These are phyloP conservation scores for Ciconia boyciana DNA, from an alignment of 2,113 vertebrate genomes.

Conservation along the genomic window DNA sequence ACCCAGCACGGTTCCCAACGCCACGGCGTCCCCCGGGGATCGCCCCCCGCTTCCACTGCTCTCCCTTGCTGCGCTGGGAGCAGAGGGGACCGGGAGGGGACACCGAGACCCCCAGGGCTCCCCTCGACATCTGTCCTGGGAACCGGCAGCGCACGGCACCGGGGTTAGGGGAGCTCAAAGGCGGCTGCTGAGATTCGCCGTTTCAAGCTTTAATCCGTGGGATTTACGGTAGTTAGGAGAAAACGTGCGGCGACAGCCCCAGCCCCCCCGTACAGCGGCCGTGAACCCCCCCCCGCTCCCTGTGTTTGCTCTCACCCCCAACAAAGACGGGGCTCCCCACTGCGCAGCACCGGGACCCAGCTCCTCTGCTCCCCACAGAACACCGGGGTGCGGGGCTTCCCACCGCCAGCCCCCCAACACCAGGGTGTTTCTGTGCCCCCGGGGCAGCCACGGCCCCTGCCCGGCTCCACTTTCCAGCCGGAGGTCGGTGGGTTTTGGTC, in stretches of 20 bases:
- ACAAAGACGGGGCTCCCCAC: rapidly evolving
- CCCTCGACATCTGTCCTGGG: background rate
- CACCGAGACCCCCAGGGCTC: rapidly evolving
- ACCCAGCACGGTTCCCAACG: background rate
- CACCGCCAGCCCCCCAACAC: background rate
- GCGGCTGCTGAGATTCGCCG: background rate
- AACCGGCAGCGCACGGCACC: rapidly evolving
- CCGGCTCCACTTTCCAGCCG: rapidly evolving
- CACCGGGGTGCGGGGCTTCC: rapidly evolving
- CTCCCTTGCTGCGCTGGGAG: background rate
- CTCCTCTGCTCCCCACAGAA: background rate
- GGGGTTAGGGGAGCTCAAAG: background rate
- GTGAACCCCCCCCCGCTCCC: background rate
- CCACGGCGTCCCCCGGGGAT: background rate
- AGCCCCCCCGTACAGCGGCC: rapidly evolving
- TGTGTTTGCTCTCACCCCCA: no score
- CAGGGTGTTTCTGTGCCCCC: background rate
- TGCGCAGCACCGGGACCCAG: rapidly evolving
- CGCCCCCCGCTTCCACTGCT: background rate
- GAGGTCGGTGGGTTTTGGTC: background rate
- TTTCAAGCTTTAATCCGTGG: background rate
- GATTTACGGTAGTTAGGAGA: background rate
- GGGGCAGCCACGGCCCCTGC: background rate
- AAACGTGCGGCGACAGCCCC: background rate
- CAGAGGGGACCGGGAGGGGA: background rate